Conservation (phyloP, 2,888 invertebrate genomes). For the Plagodis pulveraria region DNA sequence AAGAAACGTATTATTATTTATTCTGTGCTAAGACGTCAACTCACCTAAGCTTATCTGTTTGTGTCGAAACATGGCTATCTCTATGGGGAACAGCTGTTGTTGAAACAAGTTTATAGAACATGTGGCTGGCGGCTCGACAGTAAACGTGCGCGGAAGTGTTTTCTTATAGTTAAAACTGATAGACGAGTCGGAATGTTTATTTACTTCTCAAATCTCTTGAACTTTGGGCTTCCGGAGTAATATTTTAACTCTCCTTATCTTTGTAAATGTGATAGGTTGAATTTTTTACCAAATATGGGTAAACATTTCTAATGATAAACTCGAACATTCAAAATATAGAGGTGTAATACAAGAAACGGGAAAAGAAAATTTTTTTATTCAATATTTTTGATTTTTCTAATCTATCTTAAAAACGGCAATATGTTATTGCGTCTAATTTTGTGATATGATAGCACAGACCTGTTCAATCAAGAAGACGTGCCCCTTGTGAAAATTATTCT, state of each 20-base stretch:
- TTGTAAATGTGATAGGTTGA: no score
- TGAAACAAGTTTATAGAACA: conserved; percentile 31
- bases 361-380: no score
- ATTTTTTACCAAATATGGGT: no score
- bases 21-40: conserved; percentile 3
- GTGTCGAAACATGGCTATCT: conserved; percentile 35
- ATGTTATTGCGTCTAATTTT: no score
- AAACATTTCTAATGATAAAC: no score
- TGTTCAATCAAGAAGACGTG: no score
- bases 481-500: no score
- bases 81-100: conserved; percentile 33
- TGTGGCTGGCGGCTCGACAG: conserved; percentile 20
- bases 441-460: no score
- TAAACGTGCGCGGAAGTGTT: conserved; percentile 29
- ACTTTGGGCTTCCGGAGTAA: background rate
- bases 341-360: no score
- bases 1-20: background rate
- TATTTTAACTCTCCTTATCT: background rate
- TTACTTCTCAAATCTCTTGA: background rate
- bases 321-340: no score
- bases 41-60: conserved; percentile 22
- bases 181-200: background rate
- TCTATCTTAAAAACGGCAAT: no score
- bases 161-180: conserved; percentile 10
- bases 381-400: no score